Conservation (phyloP, 35 echinoderm and acorn worm genomes). For the Acanthaster planci region DNA sequence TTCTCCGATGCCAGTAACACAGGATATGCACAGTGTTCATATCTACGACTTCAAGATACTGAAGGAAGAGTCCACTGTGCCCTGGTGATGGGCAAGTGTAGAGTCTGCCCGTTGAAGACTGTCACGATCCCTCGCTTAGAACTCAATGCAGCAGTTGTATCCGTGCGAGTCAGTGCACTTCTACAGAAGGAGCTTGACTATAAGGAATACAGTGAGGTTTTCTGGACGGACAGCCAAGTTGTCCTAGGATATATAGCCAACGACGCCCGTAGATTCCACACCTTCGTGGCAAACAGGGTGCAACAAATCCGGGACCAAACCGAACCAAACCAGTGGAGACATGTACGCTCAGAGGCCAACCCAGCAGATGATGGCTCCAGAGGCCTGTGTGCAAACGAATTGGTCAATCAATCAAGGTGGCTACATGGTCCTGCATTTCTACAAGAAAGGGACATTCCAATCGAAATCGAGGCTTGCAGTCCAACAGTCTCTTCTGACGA, state of each 20-base stretch:
- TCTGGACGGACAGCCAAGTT: slow-evolving; percentile 57
- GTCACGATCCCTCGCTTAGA: slow-evolving; percentile 42
- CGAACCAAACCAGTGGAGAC: slow-evolving; percentile 48
- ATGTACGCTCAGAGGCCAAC: slow-evolving; percentile 51
- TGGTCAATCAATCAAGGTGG: slow-evolving; percentile 30
- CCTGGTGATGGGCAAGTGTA: slow-evolving; percentile 42
- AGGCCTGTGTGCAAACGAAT: slow-evolving; percentile 39
- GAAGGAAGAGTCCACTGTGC: slow-evolving; percentile 34
- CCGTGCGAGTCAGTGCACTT: slow-evolving; percentile 33
- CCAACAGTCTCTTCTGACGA: neutral
- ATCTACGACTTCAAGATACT: slow-evolving; percentile 38
- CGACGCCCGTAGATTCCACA: slow-evolving; percentile 61
- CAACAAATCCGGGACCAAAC: slow-evolving; percentile 56
- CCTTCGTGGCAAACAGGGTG: slow-evolving; percentile 24
- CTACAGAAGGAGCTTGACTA: slow-evolving; percentile 47
- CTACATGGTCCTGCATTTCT: slow-evolving; percentile 57
- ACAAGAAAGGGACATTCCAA: neutral
- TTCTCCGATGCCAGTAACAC: slow-evolving; percentile 53
- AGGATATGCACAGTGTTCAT: slow-evolving; percentile 61
- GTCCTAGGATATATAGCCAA: slow-evolving; percentile 69
- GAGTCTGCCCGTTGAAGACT: slow-evolving; percentile 24
- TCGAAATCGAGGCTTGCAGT: neutral
- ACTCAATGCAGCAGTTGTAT: slow-evolving; percentile 37
- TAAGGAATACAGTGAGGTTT: slow-evolving; percentile 33
- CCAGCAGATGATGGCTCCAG: slow-evolving; percentile 72